Conservation (phyloP, 53 echinoderm and acorn worm genomes). For the Paracentrotus lividus region DNA sequence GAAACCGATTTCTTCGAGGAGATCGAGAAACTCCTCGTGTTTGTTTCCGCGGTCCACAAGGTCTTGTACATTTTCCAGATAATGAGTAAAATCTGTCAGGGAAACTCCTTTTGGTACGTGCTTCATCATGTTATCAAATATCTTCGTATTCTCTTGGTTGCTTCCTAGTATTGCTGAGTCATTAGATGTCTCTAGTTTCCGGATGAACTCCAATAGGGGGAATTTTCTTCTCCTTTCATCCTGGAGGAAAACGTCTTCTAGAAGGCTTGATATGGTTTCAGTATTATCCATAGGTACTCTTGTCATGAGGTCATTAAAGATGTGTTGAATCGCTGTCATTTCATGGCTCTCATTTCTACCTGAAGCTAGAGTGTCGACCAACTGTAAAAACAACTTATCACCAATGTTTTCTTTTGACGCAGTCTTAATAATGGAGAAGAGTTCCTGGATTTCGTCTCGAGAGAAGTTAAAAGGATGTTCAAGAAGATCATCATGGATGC, state of each 20-base stretch:
- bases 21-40: neutral
- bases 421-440: neutral
- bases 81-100: neutral
- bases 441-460: neutral
- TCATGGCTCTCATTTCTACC: slow-evolving; percentile 4
- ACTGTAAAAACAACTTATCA: neutral
- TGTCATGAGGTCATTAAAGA: neutral
- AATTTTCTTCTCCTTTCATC: neutral
- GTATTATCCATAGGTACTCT: neutral
- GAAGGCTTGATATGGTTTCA: neutral
- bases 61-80: neutral
- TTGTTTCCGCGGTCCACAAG: neutral
- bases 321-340: neutral
- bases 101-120: neutral
- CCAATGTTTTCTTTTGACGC: neutral
- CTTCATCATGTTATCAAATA: neutral
- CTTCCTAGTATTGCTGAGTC: neutral
- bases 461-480: neutral
- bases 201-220: neutral
- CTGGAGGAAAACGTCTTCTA: neutral
- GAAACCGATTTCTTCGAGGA: neutral
- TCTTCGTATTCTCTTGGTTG: neutral
- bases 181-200: neutral
- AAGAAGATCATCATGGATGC: neutral
- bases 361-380: neutral